phyloP scores from a whole-genome alignment of 1,140 invertebrate genomes.

The Heliconius nattereri region DNA sequence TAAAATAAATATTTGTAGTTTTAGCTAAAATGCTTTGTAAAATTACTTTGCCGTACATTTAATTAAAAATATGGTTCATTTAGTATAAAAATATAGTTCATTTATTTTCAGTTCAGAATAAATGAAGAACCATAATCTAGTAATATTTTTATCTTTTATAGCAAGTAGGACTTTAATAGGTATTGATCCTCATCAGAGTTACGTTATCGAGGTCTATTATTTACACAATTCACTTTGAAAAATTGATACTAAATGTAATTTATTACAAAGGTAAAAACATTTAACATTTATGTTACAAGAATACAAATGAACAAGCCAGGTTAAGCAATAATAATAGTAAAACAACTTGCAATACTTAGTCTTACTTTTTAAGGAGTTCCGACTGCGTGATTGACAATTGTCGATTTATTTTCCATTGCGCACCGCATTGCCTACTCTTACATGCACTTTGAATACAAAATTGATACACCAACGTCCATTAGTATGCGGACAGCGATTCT shows the following conservation, averaged over 20 bases:
- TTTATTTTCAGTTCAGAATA: too few species aligned
- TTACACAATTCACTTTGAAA: neutral
- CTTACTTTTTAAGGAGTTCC: conserved; percentile 66
- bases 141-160: too few species aligned
- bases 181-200: neutral
- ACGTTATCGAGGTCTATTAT: neutral
- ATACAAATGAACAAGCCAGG: neutral
- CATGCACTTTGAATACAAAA: conserved; percentile 60
- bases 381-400: conserved; percentile 69
- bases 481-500: conserved; percentile 64
- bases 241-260: neutral
- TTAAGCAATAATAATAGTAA: conserved; percentile 8
- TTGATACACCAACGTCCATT: conserved; percentile 53
- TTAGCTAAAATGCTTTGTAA: neutral
- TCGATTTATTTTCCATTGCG: conserved; percentile 67
- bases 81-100: too few species aligned
- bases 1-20: neutral
- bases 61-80: too few species aligned
- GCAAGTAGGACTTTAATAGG: neutral
- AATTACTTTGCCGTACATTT: neutral
- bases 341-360: conserved; percentile 33
- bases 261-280: neutral
- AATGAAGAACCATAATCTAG: too few species aligned
- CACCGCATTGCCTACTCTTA: conserved; percentile 54
- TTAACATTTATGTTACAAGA: neutral